Conservation (phyloP, 2,113 vertebrate species). For the Saguinus imperator region DNA sequence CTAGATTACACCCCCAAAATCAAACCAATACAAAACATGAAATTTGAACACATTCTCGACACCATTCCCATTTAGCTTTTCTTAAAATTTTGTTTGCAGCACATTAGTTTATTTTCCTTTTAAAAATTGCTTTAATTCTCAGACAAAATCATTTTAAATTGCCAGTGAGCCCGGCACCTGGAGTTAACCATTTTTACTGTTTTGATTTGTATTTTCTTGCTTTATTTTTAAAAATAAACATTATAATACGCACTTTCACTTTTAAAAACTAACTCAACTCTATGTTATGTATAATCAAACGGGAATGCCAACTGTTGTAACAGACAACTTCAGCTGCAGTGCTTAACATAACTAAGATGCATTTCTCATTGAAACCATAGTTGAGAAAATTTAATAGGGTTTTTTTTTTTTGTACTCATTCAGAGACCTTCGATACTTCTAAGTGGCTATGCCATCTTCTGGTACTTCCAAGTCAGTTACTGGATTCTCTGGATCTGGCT, state of each 20-base stretch:
- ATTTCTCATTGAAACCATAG: neutral
- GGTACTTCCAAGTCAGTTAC: neutral
- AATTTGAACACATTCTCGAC: neutral
- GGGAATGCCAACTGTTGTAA: neutral
- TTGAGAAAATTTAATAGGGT: neutral
- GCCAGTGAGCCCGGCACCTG: neutral
- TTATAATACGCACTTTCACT: neutral
- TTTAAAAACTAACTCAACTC: neutral
- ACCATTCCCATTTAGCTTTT: neutral
- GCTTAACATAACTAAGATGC: neutral
- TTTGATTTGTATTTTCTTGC: neutral
- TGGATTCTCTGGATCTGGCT: neutral
- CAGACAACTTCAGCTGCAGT: neutral
- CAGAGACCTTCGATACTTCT: neutral
- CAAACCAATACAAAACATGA: neutral
- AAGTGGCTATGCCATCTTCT: neutral
- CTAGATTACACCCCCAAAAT: neutral
- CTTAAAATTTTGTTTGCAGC: neutral
- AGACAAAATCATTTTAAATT: neutral
- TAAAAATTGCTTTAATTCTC: neutral
- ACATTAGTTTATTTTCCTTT: neutral
- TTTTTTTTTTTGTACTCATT: neutral
- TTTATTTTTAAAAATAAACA: conserved; percentile 1
- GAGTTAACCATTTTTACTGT: neutral
- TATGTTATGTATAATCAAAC: neutral